Evolutionary conservation across 2,888 invertebrate genomes (phyloP).

Genomic region (Morpho achilles): DNA sequence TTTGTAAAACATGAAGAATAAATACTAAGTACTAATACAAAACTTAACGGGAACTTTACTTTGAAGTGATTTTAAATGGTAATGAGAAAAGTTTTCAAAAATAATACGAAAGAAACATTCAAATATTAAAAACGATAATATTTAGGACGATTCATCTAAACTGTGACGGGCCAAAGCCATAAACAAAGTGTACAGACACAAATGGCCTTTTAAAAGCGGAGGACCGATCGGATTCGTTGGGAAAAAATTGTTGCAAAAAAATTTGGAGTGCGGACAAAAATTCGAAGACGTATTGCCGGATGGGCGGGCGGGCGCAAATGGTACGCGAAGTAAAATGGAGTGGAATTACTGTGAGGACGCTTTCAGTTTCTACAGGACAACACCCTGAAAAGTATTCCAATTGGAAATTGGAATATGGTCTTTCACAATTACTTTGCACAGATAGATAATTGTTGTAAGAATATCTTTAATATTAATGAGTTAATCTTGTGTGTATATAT

Average conservation of each 20-base stretch:
- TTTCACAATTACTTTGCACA: not conserved
- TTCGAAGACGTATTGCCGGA: constrained; percentile 35
- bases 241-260: constrained; percentile 36
- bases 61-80: not conserved
- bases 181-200: constrained; percentile 51
- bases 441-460: too few relatives aligned
- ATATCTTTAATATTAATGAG: too few relatives aligned
- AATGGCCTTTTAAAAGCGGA: constrained; percentile 51
- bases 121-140: constrained; percentile 19
- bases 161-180: constrained; percentile 36
- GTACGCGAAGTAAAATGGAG: constrained; percentile 31
- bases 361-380: constrained; percentile 8
- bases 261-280: constrained; percentile 33
- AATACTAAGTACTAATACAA: too few relatives aligned
- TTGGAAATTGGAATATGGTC: not conserved
- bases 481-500: too few relatives aligned
- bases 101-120: not conserved
- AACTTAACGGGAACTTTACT: too few relatives aligned
- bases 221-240: constrained; percentile 42
- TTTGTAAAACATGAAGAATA: too few relatives aligned
- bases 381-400: not conserved
- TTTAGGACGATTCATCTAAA: constrained; percentile 29
- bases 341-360: constrained; percentile 21
- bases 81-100: constrained; percentile 6
- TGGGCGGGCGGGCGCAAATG: constrained; percentile 34